Conservation (phyloP, 2,797 vertebrate species). For the Acanthurus lineatus region DNA sequence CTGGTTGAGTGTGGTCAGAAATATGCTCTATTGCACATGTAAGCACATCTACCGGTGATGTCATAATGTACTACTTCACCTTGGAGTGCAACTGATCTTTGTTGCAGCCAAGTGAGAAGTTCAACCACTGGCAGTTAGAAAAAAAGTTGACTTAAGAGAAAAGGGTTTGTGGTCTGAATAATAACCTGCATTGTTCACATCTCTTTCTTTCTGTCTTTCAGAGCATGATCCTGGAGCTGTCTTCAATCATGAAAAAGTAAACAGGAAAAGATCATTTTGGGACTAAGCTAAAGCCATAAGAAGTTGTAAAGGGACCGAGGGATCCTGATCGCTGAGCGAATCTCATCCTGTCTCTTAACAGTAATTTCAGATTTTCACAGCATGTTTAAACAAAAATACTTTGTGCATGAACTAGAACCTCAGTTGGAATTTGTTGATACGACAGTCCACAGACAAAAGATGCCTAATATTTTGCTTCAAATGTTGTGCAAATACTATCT, state of each 20-base stretch:
- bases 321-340: conserved; percentile 26
- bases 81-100: background rate
- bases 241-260: conserved; percentile 97
- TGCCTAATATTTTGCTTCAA: background rate
- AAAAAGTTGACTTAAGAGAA: background rate
- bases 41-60: conserved; percentile 11
- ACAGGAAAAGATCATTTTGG: background rate
- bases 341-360: conserved; percentile 30
- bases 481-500: conserved; percentile 29
- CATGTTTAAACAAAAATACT: conserved; percentile 25
- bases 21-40: background rate
- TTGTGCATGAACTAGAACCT: conserved; percentile 27
- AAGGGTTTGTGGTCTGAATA: background rate
- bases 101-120: background rate
- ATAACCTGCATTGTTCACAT: background rate
- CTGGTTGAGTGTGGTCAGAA: background rate
- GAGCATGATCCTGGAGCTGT: conserved; percentile 96
- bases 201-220: conserved; percentile 80
- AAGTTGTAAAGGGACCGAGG: background rate
- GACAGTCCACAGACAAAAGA: background rate
- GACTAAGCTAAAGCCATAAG: background rate
- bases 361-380: conserved; percentile 26
- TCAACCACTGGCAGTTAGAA: background rate
- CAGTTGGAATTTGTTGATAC: conserved; percentile 7
- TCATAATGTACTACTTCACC: background rate